Evolutionary conservation across 2,888 invertebrate species (phyloP), one percentile per base, ranked within the genome.

Genomic region (Thera britannica): DNA sequence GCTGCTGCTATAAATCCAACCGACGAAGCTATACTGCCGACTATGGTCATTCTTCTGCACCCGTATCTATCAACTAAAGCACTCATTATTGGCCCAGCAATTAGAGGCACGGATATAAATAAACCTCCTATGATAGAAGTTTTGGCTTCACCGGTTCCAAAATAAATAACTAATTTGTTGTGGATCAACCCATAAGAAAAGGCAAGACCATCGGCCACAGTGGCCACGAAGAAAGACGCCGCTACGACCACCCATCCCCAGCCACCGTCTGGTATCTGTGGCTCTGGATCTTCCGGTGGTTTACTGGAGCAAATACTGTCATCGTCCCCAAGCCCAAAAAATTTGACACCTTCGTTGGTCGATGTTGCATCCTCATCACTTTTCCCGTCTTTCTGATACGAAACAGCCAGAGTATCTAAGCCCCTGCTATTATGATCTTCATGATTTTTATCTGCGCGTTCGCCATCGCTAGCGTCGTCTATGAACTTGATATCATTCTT

Each of bases 211-310:
- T 99, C 99, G 58, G 98, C 97, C 49, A 99, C 97, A 80, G 98
- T 95, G 57, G 98, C 98, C 34, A 98, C 96, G 48, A 98, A 90
- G 76, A 99, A 95, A 0, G 98, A 97, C 2, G 98, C 96, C 12
- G 96, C 93, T 0, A 99, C 98, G 0, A 99, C 97, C 71, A 98
- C 95, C 98, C 98, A 98, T 41, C 98, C 98, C 96, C 97, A 98
- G 41, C 97, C 97, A n/a, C 97, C 97, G 80, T 97, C 97, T 0
- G 97, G 97, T 66, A 96, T 95, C 72, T 95, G 95, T 0, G 95
- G 95, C 54, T 90, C 90, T 88, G 90, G 75, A 68, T 90, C 84
- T 72, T 78, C 74, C 44, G 89, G 72, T 59, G 87, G 77, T 73
- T 83, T 82, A 77, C 88, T 87, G 2, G 94, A 94, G 71, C 94